These are phyloP conservation scores for Chrosomus eos DNA, from an alignment of 2,797 vertebrate genomes.

Conservation along the genomic window DNA sequence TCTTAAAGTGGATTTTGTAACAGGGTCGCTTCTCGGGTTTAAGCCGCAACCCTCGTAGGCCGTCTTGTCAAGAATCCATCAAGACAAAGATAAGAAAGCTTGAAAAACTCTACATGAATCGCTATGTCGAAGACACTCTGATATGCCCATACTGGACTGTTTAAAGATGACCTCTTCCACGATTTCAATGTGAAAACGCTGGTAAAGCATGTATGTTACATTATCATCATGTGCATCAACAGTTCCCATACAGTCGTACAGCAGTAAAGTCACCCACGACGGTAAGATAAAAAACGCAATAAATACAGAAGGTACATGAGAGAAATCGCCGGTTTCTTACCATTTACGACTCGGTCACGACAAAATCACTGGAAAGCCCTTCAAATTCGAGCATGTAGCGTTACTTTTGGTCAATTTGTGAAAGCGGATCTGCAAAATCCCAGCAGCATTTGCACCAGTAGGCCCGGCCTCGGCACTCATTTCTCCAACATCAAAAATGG, in stretches of 20 bases:
- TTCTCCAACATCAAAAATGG: slow-evolving; percentile 68
- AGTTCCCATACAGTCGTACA: slow-evolving; percentile 34
- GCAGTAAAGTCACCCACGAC: slow-evolving; percentile 50
- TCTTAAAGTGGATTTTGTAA: slow-evolving; percentile 7
- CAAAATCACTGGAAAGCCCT: slow-evolving; percentile 71
- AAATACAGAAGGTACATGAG: slow-evolving; percentile 62
- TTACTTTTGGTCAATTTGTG: slow-evolving; percentile 77
- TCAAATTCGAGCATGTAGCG: slow-evolving; percentile 71
- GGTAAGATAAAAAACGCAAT: slow-evolving; percentile 59
- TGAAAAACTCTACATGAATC: slow-evolving; percentile 19
- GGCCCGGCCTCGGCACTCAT: slow-evolving; percentile 82
- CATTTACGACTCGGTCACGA: slow-evolving; percentile 79
- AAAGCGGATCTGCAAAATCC: slow-evolving; percentile 79
- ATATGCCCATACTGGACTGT: background rate
- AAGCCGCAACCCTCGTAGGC: slow-evolving; percentile 51
- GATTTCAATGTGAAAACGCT: slow-evolving; percentile 23
- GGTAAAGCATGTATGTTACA: slow-evolving; percentile 10
- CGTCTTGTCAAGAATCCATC: slow-evolving; percentile 54
- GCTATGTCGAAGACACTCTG: background rate
- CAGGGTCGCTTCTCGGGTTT: slow-evolving; percentile 35
- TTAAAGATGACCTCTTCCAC: slow-evolving; percentile 15
- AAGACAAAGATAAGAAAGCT: slow-evolving; percentile 46
- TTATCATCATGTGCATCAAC: slow-evolving; percentile 50
- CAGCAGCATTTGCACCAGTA: slow-evolving; percentile 75
- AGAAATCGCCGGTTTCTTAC: slow-evolving; percentile 76